These are phyloP conservation scores for Onychostoma macrolepis DNA, from an alignment of 2,113 vertebrate species.

Conservation along the genomic window DNA sequence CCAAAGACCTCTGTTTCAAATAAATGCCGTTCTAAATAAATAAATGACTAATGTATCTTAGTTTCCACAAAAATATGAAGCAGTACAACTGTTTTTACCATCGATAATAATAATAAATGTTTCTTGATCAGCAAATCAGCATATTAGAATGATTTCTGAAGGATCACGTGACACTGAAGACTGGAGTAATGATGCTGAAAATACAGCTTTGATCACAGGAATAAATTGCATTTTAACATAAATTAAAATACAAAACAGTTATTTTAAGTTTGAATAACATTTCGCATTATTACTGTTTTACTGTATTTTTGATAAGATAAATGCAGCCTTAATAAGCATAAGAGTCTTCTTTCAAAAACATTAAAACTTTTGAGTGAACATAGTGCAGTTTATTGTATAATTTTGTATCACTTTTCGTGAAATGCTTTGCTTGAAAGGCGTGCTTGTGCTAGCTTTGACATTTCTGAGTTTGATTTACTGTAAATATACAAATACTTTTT, in stretches of 20 bases:
- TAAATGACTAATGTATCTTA: background rate
- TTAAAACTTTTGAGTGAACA: background rate
- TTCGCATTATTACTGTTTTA: no score
- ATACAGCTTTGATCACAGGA: background rate
- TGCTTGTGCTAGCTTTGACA: background rate
- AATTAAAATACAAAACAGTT: no score
- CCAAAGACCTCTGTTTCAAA: background rate
- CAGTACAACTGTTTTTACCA: background rate
- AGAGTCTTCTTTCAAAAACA: background rate
- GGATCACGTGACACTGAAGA: background rate
- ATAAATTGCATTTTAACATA: background rate
- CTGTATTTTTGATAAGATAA: background rate
- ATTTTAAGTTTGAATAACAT: no score
- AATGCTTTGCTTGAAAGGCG: background rate
- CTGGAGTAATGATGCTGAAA: background rate
- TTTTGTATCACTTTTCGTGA: background rate
- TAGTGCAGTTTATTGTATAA: background rate
- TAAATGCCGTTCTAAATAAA: background rate
- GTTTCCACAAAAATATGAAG: background rate
- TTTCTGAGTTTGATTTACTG: background rate
- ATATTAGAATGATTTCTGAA: background rate
- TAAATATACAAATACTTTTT: background rate
- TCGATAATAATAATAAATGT: background rate
- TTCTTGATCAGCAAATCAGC: background rate
- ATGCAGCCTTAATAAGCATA: background rate